Conservation (phyloP, 2,888 invertebrate genomes). For the Syritta pipiens region DNA sequence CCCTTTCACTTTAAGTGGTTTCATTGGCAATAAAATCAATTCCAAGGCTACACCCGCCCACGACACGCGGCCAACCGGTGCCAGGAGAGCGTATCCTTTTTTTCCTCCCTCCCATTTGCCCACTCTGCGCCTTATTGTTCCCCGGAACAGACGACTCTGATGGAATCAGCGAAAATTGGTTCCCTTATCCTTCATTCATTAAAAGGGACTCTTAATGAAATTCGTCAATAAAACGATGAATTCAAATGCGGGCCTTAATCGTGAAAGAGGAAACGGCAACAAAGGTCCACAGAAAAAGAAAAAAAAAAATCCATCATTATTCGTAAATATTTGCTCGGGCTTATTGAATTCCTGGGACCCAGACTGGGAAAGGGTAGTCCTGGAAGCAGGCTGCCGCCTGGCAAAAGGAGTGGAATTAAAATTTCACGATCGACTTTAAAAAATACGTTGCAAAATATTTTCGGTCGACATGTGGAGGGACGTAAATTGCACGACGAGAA, state of each 20-base stretch:
- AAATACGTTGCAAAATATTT: conserved; percentile 12
- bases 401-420: neutral
- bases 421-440: conserved; percentile 35
- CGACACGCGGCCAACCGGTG: neutral
- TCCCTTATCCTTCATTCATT: neutral
- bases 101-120: neutral
- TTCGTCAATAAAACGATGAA: conserved; percentile 27
- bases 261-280: neutral
- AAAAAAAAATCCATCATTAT: conserved; percentile 3
- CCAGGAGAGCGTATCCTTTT: neutral
- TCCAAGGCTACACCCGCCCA: conserved; percentile 30
- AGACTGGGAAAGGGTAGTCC: too few species aligned
- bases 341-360: conserved; percentile 51
- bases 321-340: conserved; percentile 35
- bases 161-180: conserved; percentile 6
- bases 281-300: neutral
- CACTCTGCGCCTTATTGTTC: neutral
- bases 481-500: neutral
- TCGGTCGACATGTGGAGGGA: neutral
- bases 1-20: conserved; percentile 44
- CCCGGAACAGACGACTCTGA: neutral
- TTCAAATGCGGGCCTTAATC: neutral
- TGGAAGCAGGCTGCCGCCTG: neutral
- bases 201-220: conserved; percentile 32
- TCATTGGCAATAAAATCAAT: conserved; percentile 60